These are phyloP conservation scores for Hemistola chrysoprasaria DNA, from an alignment of 2,888 invertebrate species.

Conservation along the genomic window DNA sequence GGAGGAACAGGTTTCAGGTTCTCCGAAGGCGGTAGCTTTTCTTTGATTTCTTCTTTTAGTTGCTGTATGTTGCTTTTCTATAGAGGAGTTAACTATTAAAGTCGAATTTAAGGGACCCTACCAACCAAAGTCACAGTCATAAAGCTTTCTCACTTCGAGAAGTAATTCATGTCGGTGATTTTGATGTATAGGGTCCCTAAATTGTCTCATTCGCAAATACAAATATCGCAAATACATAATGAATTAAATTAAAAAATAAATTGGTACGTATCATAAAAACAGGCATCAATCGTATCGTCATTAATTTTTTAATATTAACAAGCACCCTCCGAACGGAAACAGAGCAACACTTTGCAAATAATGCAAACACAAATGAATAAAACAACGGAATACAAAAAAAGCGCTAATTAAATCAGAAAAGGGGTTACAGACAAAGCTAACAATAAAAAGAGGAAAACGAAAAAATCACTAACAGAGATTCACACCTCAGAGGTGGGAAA, in stretches of 20 bases:
- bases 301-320: neutral
- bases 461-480: conserved; percentile 58
- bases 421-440: conserved; percentile 45
- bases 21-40: conserved; percentile 65
- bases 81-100: conserved; percentile 3
- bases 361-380: conserved; percentile 29
- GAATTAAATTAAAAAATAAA: too few species aligned
- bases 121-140: too few species aligned
- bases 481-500: conserved; percentile 78
- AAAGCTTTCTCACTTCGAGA: too few species aligned
- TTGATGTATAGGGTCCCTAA: too few species aligned
- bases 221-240: too few species aligned
- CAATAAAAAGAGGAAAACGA: conserved; percentile 44
- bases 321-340: conserved; percentile 5
- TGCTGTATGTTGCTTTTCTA: conserved; percentile 82
- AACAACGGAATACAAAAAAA: conserved; percentile 30
- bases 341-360: conserved; percentile 16
- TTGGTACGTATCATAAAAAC: neutral
- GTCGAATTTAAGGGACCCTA: too few species aligned
- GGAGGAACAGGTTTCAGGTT: conserved; percentile 67
- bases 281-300: neutral
- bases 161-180: too few species aligned
- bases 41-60: conserved; percentile 84
- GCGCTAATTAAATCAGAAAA: conserved; percentile 59
- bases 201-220: too few species aligned